Evolutionary conservation across 2,888 invertebrate genomes (phyloP).

Genomic region (Neoaliturus tenellus): DNA sequence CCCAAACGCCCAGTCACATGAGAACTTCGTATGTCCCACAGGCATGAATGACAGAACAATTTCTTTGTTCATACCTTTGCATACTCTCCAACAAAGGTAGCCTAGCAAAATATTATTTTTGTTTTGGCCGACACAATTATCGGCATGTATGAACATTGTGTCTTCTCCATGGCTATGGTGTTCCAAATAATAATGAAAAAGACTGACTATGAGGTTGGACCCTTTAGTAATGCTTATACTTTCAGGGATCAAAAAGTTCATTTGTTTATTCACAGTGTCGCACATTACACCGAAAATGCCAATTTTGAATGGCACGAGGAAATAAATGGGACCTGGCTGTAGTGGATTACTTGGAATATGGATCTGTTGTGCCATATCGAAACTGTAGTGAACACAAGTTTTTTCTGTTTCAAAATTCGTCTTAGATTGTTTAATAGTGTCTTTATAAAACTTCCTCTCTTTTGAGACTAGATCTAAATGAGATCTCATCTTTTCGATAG

Average conservation of each 20-base stretch:
- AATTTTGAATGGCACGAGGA: constrained; percentile 58
- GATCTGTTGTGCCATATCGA: constrained; percentile 61
- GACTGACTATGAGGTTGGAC: background rate
- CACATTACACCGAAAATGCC: constrained; percentile 59
- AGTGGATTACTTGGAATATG: constrained; percentile 60
- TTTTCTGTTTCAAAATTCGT: background rate
- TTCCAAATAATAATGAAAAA: background rate
- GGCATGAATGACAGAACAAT: constrained; percentile 54
- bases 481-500: constrained; percentile 37
- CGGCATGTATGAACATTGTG: background rate
- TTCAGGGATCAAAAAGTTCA: background rate
- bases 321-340: constrained; percentile 60
- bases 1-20: constrained; percentile 60
- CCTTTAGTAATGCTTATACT: background rate
- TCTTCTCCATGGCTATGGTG: background rate
- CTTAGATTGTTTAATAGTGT: constrained; percentile 35
- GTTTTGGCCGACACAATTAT: constrained; percentile 38
- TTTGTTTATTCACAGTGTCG: background rate
- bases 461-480: constrained; percentile 25
- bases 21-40: constrained; percentile 33
- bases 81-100: no score
- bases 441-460: constrained; percentile 39
- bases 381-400: constrained; percentile 55
- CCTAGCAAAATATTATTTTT: background rate
- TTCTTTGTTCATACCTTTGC: constrained; percentile 32